Conservation (phyloP, 2,113 vertebrate species). For the Rhipidura dahli region DNA sequence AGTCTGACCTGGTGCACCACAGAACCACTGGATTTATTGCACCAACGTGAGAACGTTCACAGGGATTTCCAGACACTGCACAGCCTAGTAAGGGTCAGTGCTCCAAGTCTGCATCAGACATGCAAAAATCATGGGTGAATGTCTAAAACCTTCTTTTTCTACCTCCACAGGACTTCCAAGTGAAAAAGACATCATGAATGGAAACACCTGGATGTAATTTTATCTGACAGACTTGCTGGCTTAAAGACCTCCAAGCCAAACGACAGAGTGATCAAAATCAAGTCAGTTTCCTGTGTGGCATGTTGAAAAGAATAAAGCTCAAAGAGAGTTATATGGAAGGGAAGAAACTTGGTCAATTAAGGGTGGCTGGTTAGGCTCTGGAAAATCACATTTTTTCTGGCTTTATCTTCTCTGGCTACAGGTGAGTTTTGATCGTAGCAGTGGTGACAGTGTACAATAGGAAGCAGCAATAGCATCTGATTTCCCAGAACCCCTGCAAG, state of each 20-base stretch:
- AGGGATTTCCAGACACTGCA: not conserved
- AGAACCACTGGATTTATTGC: not conserved
- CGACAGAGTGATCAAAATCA: not conserved
- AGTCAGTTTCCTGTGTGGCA: not conserved
- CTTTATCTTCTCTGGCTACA: not conserved
- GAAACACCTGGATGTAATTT: not conserved
- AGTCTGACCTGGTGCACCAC: not conserved
- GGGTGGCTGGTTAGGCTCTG: not conserved
- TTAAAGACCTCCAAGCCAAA: constrained; percentile 1
- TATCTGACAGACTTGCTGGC: not conserved
- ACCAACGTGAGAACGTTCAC: not conserved
- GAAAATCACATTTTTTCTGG: not conserved
- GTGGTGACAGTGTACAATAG: not conserved
- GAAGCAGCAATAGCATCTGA: not conserved
- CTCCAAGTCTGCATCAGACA: not conserved
- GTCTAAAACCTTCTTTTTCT: not conserved
- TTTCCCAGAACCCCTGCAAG: not conserved
- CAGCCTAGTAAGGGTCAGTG: not conserved
- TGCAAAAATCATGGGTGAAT: not conserved
- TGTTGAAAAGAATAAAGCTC: constrained; percentile 6
- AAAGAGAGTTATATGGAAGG: not conserved
- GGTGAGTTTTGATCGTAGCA: not conserved
- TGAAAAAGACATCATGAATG: not conserved
- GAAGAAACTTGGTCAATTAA: not conserved
- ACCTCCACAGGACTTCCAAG: not conserved